Percentiles rank a stretch among this genome's conserved stretches.
Conservation (phyloP, 2,797 vertebrate genomes). For the Smutsia gigantea region DNA sequence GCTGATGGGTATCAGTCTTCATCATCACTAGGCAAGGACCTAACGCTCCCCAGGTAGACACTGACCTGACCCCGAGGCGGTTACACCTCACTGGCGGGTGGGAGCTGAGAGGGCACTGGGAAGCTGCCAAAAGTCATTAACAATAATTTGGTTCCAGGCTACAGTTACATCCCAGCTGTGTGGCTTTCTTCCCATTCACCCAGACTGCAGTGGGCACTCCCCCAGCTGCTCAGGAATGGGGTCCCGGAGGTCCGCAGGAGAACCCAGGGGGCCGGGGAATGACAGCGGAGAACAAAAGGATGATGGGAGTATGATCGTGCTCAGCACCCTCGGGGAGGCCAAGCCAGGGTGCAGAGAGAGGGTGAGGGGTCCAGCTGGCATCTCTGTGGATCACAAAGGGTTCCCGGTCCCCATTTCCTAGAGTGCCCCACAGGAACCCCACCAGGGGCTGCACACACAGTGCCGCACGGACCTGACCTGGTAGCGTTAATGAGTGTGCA, state of each 20-base stretch:
- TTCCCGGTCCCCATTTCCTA: background rate
- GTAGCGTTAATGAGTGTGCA: accelerated
- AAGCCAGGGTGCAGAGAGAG: accelerated
- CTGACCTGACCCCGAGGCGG: background rate
- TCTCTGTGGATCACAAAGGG: background rate
- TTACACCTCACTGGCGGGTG: background rate
- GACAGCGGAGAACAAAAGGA: background rate
- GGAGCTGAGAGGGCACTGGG: background rate
- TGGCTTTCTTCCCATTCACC: background rate
- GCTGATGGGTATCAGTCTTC: background rate
- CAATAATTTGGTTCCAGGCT: background rate
- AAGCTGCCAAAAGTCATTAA: constrained; percentile 32
- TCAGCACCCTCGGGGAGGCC: accelerated
- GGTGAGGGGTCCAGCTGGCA: accelerated
- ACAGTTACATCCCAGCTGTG: background rate
- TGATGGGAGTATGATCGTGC: background rate
- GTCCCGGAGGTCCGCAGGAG: background rate
- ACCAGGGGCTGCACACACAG: accelerated
- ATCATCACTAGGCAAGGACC: accelerated
- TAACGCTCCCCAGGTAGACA: background rate
- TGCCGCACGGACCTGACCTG: background rate
- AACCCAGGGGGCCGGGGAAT: accelerated
- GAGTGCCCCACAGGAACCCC: background rate
- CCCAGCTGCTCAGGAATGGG: accelerated
- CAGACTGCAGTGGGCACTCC: background rate